phyloP scores from a whole-genome alignment of 23 tunicate genomes.

The Corella eumyota region DNA sequence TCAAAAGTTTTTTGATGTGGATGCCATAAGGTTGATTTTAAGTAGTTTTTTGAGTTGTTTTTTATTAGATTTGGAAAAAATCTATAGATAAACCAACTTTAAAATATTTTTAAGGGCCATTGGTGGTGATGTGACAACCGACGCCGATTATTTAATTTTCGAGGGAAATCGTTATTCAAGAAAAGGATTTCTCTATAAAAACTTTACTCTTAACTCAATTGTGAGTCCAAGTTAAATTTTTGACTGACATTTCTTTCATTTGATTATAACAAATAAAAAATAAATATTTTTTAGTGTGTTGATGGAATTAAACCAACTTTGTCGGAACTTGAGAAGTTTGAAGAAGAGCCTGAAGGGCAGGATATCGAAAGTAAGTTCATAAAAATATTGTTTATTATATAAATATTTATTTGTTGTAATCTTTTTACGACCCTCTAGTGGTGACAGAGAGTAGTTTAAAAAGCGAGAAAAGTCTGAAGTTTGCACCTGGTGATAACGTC shows the following conservation, averaged over 20 bases:
- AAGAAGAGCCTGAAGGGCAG: constrained; percentile 86
- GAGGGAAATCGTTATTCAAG: constrained; percentile 73
- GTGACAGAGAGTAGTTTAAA: constrained; percentile 41
- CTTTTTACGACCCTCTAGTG: constrained; percentile 23
- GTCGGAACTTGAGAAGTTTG: constrained; percentile 92
- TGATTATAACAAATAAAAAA: background rate
- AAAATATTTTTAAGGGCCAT: background rate
- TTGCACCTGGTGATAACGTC: constrained; percentile 94
- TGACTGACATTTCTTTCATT: no score
- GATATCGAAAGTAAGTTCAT: constrained; percentile 82
- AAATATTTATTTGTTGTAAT: background rate
- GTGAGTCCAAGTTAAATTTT: constrained; percentile 25
- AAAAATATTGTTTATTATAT: no score
- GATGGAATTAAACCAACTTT: constrained; percentile 96
- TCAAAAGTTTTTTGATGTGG: constrained; percentile 86
- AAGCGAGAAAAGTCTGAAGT: constrained; percentile 27
- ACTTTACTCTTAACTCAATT: constrained; percentile 74
- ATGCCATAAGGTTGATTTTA: constrained; percentile 25
- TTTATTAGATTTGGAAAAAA: background rate
- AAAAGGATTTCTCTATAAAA: constrained; percentile 84
- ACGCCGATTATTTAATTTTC: constrained; percentile 75
- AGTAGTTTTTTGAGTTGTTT: background rate
- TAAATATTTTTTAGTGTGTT: constrained; percentile 39
- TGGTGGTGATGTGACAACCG: constrained; percentile 56
- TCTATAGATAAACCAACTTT: background rate